Evolutionary conservation across 2,113 vertebrate genomes (phyloP), one percentile per base, ranked within the genome.

Genomic region (Eclectus roratus): DNA sequence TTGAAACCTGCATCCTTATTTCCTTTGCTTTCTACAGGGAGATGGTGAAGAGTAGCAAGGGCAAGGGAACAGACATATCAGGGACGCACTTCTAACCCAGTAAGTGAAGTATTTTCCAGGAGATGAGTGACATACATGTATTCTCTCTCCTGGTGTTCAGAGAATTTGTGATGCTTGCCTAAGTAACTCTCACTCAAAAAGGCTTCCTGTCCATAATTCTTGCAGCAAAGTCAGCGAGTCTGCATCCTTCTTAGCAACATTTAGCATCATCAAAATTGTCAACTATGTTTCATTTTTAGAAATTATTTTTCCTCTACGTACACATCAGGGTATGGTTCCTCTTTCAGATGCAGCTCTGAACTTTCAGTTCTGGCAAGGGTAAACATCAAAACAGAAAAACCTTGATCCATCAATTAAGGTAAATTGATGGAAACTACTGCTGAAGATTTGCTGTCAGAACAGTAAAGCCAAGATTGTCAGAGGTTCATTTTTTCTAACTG

Each of bases 311-410:
- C 44, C 13, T 39, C 13, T 41, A 8, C 4, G 4, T 60, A 17
- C 31, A 58, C 85, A 89, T 76, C 35, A 61, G 64, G 27, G 9
- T 44, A 55, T 66, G 20, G 27, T 66, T 94, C 47, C 44, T 86
- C 89, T 84, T 90, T 88, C 79, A 95, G 78, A 88, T 94, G 50
- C 53, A 94, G 33, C 28, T 96, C 89, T 80, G 71, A 91, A 52
- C 35, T 96, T 92, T 82, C 61, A 93, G 24, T 71, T 81, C 58
- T 85, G 39, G 33, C 25, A 85, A 88, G 50, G 8, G 18, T 33
- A 68, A 70, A 35, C 64, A 28, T 2, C 24, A 24, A 71, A 82
- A 33, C 4, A 64, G 23, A 27, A 89, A 70, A 60, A 33, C 6
- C 3, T 58, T 92, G 44, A 70, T 85, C 53, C 14, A 61, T 58